These are phyloP conservation scores for Beaufortia kweichowensis DNA, from an alignment of 2,113 vertebrate genomes.

Conservation along the genomic window DNA sequence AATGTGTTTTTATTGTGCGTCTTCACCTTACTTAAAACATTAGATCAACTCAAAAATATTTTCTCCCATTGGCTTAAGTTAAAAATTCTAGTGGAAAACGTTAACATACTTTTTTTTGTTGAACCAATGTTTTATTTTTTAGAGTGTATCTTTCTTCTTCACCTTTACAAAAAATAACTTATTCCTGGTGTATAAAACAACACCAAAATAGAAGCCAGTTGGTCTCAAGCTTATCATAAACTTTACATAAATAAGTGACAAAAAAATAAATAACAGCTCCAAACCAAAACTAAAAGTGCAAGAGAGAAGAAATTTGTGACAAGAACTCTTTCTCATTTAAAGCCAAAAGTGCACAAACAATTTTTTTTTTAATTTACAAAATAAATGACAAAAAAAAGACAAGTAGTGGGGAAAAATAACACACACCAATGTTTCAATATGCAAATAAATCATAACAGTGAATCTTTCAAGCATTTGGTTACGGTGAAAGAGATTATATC, in stretches of 20 bases:
- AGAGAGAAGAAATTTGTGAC: slow-evolving; percentile 14
- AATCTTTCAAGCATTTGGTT: slow-evolving; percentile 42
- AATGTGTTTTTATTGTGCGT: no score
- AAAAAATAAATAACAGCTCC: slow-evolving; percentile 33
- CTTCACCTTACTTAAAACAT: no score
- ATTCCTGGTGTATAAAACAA: not conserved
- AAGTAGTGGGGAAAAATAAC: not conserved
- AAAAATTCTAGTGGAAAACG: no score
- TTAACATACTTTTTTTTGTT: no score
- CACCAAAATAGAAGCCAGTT: slow-evolving; percentile 8
- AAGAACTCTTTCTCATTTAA: slow-evolving; percentile 10
- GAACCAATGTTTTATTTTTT: no score
- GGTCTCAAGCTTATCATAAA: slow-evolving; percentile 43
- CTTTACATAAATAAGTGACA: slow-evolving; percentile 38
- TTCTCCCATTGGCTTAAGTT: no score
- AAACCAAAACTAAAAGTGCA: not conserved
- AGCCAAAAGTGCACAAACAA: slow-evolving; percentile 35
- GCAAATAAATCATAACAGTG: not conserved
- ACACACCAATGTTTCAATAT: slow-evolving; percentile 28
- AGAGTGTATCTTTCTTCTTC: not conserved
- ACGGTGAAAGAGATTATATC: slow-evolving; percentile 25
- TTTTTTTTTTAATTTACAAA: not conserved
- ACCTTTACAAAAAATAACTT: not conserved
- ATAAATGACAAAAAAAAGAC: not conserved
- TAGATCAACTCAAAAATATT: no score